Conservation (phyloP, 2,113 vertebrate species). For the Eclectus roratus region DNA sequence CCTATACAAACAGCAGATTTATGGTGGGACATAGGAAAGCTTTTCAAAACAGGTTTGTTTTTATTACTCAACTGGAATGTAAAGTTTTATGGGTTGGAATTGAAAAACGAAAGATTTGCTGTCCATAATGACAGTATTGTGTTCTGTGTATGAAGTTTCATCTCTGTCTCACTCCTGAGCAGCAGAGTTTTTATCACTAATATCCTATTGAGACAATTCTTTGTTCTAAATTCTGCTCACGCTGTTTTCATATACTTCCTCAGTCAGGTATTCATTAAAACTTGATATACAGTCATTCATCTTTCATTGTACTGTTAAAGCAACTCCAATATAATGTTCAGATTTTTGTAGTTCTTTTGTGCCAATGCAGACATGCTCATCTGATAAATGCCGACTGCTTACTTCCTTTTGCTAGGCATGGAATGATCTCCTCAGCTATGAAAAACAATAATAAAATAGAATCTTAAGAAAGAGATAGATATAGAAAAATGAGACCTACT, state of each 20-base stretch:
- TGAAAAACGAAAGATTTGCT: constrained; percentile 21
- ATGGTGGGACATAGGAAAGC: neutral
- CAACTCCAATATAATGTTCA: neutral
- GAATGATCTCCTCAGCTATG: neutral
- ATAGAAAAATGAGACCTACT: neutral
- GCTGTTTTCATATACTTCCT: neutral
- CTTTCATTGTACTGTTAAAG: neutral
- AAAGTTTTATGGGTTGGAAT: constrained; percentile 33
- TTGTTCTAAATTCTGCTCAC: constrained; percentile 16
- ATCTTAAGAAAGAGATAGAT: neutral
- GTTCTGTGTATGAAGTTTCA: neutral
- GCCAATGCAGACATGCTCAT: neutral
- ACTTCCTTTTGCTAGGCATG: neutral
- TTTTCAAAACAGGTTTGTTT: constrained; percentile 13
- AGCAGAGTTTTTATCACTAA: constrained; percentile 1
- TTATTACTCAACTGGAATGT: constrained; percentile 9
- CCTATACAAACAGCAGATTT: constrained; percentile 9
- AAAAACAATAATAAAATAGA: neutral
- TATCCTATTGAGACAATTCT: neutral
- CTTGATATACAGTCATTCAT: neutral
- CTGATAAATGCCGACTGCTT: neutral
- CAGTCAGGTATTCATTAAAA: constrained; percentile 8
- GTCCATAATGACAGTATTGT: neutral
- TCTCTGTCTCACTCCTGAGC: neutral
- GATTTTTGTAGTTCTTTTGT: neutral